Evolutionary conservation across 1,140 invertebrate genomes (phyloP), one percentile per base, ranked within the genome.

Genomic region (Lucilia sericata): DNA sequence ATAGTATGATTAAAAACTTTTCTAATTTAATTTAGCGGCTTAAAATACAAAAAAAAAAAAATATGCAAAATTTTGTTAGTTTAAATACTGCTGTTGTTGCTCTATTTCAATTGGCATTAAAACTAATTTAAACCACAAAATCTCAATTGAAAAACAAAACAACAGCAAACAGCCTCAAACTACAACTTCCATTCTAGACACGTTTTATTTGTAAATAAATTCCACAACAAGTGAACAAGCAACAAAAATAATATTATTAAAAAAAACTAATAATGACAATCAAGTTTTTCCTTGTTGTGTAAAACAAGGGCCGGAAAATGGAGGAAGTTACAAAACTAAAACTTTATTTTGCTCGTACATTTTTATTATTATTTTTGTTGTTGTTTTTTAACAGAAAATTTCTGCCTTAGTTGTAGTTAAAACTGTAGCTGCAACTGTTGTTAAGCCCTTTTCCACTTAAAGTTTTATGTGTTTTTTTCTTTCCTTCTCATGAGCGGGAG

Each of bases 171-270:
- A 55, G 4, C 51, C 42, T 42, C 42, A 42, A 55, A 55, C 51
- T 55, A 55, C 51, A 55, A 55, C 51, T 12, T 21, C 55, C 19
- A 70, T 70, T 70, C 65, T 70, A 70, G 19, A 70, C 60, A 70
- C 65, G 65, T 70, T 70, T 70, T 70, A 70, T 70, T 70, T 70
- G 65, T 21, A 70, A 70, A 70, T 70, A 70, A 70, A 60, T n/a
- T 60, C n/a, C 55, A 60, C 55, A 60, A n/a, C 14, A n/a, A 60
- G 7, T 42, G 42, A 60, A 60, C 42, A 42, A 30, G 42, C 17
- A 60, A 60, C 55, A 25, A 19, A 70, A 30, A 30, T 30, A 30
- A 30, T 2, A 30, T 30, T 30, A 30, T 30, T n/a, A n/a, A 70
- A 70, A 55, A 55, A 55, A 55, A 55, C 7, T 17, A 55, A 55